These are phyloP conservation scores for Antedon mediterranea DNA, from an alignment of 53 echinoderm and acorn worm genomes.

Conservation along the genomic window DNA sequence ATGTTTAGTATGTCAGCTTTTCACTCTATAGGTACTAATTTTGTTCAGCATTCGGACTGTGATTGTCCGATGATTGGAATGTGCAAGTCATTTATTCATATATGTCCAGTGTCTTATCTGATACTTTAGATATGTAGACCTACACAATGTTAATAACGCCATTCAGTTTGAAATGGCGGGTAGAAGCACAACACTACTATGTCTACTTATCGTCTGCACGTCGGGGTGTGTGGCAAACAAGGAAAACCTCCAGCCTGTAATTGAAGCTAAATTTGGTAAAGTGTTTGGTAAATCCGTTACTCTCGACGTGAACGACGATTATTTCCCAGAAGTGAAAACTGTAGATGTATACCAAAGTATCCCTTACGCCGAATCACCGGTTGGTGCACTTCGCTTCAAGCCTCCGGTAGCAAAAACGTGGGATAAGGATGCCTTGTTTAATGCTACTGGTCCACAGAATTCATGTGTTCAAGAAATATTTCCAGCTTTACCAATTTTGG, in stretches of 20 bases:
- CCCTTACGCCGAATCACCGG: neutral
- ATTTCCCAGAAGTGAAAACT: neutral
- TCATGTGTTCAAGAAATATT: neutral
- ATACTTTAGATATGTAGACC: too few relatives aligned
- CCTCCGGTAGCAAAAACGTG: neutral
- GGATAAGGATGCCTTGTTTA: neutral
- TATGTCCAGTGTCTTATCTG: too few relatives aligned
- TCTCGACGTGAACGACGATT: neutral
- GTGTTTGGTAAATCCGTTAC: slow-evolving; percentile 35
- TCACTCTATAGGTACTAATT: too few relatives aligned
- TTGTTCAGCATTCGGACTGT: too few relatives aligned
- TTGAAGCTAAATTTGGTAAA: slow-evolving; percentile 31
- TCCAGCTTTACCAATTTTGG: neutral
- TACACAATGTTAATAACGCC: too few relatives aligned
- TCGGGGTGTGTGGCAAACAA: neutral
- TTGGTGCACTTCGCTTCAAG: neutral
- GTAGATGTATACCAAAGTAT: neutral
- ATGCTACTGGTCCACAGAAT: neutral
- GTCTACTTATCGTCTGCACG: neutral
- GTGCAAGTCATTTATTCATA: too few relatives aligned
- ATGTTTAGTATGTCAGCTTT: too few relatives aligned
- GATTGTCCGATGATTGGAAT: too few relatives aligned
- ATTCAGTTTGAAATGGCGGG: too few relatives aligned
- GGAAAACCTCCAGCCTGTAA: slow-evolving; percentile 6
- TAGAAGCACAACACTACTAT: too few relatives aligned